Evolutionary conservation across 2,113 vertebrate genomes (phyloP).

Genomic region (Dryoscopus gambensis): DNA sequence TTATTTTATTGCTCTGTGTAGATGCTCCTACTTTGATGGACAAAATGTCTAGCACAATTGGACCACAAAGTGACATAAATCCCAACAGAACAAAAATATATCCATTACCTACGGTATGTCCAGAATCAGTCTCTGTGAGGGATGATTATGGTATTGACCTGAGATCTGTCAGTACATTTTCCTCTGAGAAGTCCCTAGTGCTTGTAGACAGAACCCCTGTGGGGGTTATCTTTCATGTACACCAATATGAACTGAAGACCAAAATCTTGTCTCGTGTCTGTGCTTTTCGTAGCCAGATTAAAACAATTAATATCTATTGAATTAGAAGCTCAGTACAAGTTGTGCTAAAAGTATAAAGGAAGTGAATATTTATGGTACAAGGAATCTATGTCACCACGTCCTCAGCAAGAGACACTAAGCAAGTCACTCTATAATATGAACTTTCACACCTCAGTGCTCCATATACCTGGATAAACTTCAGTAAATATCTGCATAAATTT

Average conservation of each 20-base stretch:
- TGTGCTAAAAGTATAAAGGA: neutral
- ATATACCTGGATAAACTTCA: neutral
- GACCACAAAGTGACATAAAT: constrained; percentile 64
- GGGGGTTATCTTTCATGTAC: constrained; percentile 34
- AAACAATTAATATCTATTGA: constrained; percentile 45
- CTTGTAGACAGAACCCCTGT: constrained; percentile 52
- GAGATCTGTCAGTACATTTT: constrained; percentile 70
- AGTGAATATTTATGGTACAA: neutral
- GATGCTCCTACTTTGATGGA: constrained; percentile 47
- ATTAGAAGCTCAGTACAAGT: neutral
- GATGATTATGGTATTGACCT: constrained; percentile 61
- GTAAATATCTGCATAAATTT: neutral
- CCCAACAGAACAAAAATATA: constrained; percentile 54
- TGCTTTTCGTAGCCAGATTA: constrained; percentile 53
- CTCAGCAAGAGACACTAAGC: neutral
- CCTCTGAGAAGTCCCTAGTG: constrained; percentile 61
- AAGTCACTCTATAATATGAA: neutral
- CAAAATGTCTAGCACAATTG: constrained; percentile 61
- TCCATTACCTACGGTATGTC: constrained; percentile 46
- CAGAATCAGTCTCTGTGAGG: constrained; percentile 59
- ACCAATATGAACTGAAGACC: constrained; percentile 64
- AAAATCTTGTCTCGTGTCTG: constrained; percentile 24
- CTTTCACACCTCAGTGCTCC: neutral
- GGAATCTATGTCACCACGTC: neutral
- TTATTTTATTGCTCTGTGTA: constrained; percentile 36